phyloP scores from a whole-genome alignment of 2,797 vertebrate species.

The Pseudochaenichthys georgianus region DNA sequence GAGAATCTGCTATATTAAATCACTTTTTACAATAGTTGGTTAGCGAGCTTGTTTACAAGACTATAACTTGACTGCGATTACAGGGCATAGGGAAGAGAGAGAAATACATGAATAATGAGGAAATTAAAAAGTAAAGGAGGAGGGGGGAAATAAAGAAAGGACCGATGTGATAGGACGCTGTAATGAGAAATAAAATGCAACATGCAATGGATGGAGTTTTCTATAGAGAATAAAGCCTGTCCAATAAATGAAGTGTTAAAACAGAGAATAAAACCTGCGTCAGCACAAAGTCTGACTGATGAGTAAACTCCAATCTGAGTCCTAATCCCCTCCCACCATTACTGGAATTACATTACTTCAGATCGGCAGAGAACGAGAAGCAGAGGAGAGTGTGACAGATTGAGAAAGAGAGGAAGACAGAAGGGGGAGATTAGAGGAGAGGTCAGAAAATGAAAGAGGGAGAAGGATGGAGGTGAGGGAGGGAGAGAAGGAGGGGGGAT shows the following conservation, averaged over 20 bases:
- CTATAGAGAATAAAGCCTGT: too few relatives aligned
- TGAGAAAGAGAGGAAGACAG: background rate
- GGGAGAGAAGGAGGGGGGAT: background rate
- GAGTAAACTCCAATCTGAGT: slow-evolving; percentile 16
- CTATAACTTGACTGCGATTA: background rate
- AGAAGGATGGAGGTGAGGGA: background rate
- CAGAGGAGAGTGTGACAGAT: background rate
- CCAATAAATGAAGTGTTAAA: too few relatives aligned
- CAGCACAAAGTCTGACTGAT: background rate
- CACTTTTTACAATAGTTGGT: background rate
- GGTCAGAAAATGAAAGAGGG: background rate
- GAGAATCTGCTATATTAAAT: background rate
- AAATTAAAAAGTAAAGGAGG: too few relatives aligned
- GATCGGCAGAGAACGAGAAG: background rate
- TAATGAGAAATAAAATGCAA: too few relatives aligned
- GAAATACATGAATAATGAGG: background rate
- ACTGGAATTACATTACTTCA: slow-evolving; percentile 28
- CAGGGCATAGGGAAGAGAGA: background rate
- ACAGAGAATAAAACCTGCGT: background rate
- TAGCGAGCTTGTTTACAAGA: background rate
- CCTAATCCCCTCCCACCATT: slow-evolving; percentile 27
- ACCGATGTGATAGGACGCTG: too few relatives aligned
- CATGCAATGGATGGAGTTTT: too few relatives aligned
- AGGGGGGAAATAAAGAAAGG: too few relatives aligned
- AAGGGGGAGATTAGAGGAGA: background rate